These are phyloP conservation scores for Pelobates cultripes DNA, from an alignment of 2,797 vertebrate genomes.

Conservation along the genomic window DNA sequence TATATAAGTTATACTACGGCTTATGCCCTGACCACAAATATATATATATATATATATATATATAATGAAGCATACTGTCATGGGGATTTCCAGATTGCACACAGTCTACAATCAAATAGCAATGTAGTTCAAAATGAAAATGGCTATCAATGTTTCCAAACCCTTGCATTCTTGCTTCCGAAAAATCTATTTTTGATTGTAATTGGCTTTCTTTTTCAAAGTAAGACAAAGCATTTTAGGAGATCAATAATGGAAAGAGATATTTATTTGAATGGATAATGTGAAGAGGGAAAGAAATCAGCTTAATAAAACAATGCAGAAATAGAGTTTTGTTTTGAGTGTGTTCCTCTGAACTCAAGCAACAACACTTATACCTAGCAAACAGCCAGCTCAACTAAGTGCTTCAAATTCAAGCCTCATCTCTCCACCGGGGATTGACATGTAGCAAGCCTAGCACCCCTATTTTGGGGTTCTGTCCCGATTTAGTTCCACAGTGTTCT, in stretches of 20 bases:
- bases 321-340: neutral
- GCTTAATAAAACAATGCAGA: neutral
- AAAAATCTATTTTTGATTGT: constrained; percentile 34
- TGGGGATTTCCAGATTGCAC: neutral
- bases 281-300: neutral
- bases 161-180: constrained; percentile 15
- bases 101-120: neutral
- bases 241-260: neutral
- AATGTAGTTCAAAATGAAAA: neutral
- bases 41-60: no score
- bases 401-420: no score
- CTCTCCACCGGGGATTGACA: no score
- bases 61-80: neutral
- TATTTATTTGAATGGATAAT: neutral
- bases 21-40: no score
- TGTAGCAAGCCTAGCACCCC: no score
- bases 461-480: no score
- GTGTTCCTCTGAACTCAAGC: no score
- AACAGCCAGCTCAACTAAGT: no score
- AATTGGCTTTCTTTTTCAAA: constrained; percentile 12
- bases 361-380: no score
- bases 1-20: no score
- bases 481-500: no score
- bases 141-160: neutral
- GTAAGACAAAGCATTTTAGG: neutral